A percentile compares a stretch with the other conserved stretches of the same genome.
Evolutionary conservation across 2,888 invertebrate genomes (phyloP).

Genomic region (Cephalotes varians): DNA sequence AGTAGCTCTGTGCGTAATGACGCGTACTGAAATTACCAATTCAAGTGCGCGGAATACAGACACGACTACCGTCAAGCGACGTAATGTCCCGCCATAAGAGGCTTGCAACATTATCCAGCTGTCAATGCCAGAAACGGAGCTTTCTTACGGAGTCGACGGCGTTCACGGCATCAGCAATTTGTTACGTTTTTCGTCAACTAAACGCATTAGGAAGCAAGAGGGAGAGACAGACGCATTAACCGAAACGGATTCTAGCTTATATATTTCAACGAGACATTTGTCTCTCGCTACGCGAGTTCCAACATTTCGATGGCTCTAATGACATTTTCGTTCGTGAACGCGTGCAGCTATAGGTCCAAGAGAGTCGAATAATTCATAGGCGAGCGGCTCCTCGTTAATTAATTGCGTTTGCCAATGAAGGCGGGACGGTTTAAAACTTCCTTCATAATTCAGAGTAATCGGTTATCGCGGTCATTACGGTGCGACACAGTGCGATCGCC

Average conservation of each 20-base stretch:
- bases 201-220: constrained; percentile 57
- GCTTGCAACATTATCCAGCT: constrained; percentile 42
- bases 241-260: constrained; percentile 69
- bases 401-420: constrained; percentile 77
- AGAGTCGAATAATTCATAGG: constrained; percentile 75
- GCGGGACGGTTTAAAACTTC: constrained; percentile 77
- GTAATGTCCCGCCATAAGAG: constrained; percentile 63
- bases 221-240: constrained; percentile 61
- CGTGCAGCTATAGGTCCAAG: constrained; percentile 26
- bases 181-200: constrained; percentile 72
- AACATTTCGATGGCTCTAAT: constrained; percentile 45
- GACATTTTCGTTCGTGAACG: constrained; percentile 20
- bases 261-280: constrained; percentile 79
- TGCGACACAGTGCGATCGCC: constrained; percentile 57
- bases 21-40: constrained; percentile 51
- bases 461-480: constrained; percentile 73
- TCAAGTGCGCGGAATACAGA: constrained; percentile 54
- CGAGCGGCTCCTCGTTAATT: constrained; percentile 75
- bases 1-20: constrained; percentile 47
- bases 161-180: constrained; percentile 76
- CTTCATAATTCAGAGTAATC: constrained; percentile 76
- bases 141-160: constrained; percentile 63
- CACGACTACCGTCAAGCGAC: constrained; percentile 72
- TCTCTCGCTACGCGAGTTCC: constrained; percentile 61
- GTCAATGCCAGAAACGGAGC: constrained; percentile 69